Evolutionary conservation across 2,113 vertebrate species (phyloP).

Genomic region (Corynorhinus townsendii): DNA sequence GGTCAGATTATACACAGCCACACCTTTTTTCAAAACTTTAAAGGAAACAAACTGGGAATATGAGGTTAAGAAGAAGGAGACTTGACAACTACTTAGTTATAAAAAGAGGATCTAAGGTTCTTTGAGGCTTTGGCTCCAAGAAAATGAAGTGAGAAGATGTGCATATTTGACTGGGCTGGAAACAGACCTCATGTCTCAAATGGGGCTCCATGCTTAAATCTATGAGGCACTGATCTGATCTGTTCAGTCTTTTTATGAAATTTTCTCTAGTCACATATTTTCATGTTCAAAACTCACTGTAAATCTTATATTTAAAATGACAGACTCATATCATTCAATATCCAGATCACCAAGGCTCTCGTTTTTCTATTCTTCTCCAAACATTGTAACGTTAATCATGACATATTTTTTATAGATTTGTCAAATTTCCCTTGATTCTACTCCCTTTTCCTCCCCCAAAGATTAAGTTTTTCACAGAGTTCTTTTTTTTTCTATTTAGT

Average conservation of each 20-base stretch:
- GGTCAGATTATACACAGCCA: background rate
- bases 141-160: background rate
- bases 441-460: background rate
- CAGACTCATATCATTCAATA: background rate
- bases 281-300: slow-evolving; percentile 1
- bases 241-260: background rate
- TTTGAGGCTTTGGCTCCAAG: background rate
- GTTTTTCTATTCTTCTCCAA: background rate
- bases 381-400: background rate
- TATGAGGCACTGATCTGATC: background rate
- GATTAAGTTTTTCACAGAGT: background rate
- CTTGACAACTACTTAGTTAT: background rate
- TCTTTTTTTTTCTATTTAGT: background rate
- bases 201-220: background rate
- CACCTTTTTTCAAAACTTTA: background rate
- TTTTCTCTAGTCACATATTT: background rate
- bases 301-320: background rate
- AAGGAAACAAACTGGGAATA: background rate
- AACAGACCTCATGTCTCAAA: background rate
- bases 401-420: background rate
- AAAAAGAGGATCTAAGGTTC: background rate
- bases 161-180: background rate
- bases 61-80: background rate
- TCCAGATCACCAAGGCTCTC: background rate
- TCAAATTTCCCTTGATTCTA: background rate